Evolutionary conservation across 1,140 invertebrate species (phyloP).

Genomic region (Cecropterus lyciades): DNA sequence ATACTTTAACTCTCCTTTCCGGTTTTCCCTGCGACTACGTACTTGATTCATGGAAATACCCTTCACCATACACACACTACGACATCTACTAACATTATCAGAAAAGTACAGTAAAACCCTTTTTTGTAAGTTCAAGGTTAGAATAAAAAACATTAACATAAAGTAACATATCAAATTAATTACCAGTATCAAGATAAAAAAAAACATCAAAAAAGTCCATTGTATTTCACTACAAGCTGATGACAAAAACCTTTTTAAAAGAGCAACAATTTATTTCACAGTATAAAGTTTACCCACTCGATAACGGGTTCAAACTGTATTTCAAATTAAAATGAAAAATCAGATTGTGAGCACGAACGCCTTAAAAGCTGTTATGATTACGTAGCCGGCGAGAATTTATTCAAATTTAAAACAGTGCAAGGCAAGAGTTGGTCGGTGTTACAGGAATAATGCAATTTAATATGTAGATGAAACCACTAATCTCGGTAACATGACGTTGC

Average conservation of each 20-base stretch:
- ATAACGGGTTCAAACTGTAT: slow-evolving; percentile 27
- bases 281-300: slow-evolving; percentile 2
- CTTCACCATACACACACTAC: too few species aligned
- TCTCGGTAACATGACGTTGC: slow-evolving; percentile 16
- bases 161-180: too few species aligned
- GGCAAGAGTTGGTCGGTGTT: slow-evolving; percentile 31
- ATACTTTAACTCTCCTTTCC: too few species aligned
- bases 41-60: too few species aligned
- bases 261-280: slow-evolving; percentile 4
- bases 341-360: slow-evolving; percentile 31
- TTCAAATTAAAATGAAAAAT: slow-evolving; percentile 36
- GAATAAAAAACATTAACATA: too few species aligned
- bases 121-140: too few species aligned
- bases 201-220: background rate
- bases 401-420: slow-evolving; percentile 36
- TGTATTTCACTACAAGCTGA: background rate
- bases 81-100: too few species aligned
- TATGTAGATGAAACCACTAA: slow-evolving; percentile 36
- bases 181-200: background rate
- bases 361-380: slow-evolving; percentile 35
- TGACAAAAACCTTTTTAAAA: slow-evolving; percentile 9
- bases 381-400: slow-evolving; percentile 32
- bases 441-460: slow-evolving; percentile 36
- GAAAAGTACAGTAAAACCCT: too few species aligned
- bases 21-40: too few species aligned